A percentile compares a stretch with the other conserved stretches of the same genome.
Evolutionary conservation across 1,140 invertebrate species (phyloP).

Genomic region (Meteorus sp.): DNA sequence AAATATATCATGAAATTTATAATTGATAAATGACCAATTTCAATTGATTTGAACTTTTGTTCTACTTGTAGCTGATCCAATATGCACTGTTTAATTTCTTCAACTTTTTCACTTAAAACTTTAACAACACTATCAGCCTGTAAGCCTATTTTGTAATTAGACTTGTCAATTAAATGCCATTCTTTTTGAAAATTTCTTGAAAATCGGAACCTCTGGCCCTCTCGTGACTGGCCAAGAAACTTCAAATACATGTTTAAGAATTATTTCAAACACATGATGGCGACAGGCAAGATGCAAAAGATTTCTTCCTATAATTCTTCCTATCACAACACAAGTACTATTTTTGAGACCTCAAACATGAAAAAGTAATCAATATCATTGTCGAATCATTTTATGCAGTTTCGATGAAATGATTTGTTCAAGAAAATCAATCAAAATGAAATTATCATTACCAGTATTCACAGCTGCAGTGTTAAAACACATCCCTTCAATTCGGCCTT

Average conservation of each 20-base stretch:
- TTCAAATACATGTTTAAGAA: neutral
- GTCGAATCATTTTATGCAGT: neutral
- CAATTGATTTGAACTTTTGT: neutral
- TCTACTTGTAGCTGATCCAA: conserved; percentile 15
- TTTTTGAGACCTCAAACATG: neutral
- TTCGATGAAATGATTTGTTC: neutral
- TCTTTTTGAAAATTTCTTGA: neutral
- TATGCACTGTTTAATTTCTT: conserved; percentile 13
- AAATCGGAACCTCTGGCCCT: neutral
- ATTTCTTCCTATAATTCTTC: neutral
- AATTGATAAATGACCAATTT: neutral
- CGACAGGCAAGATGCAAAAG: conserved; percentile 5
- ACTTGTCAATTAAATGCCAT: neutral
- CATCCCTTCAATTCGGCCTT: conserved; percentile 20
- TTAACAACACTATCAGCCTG: conserved; percentile 12
- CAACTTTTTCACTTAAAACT: conserved; percentile 3
- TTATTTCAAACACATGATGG: neutral
- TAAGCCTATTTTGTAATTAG: conserved; percentile 1
- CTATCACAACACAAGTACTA: neutral
- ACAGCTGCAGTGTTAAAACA: conserved; percentile 29
- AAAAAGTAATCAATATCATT: neutral
- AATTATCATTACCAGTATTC: conserved; percentile 19
- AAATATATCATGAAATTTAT: neutral
- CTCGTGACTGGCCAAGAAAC: neutral
- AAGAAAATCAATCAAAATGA: neutral